Base-by-base conservation (phyloP, 2,888 invertebrate species). In the Arrhopalites spinosus region DNA sequence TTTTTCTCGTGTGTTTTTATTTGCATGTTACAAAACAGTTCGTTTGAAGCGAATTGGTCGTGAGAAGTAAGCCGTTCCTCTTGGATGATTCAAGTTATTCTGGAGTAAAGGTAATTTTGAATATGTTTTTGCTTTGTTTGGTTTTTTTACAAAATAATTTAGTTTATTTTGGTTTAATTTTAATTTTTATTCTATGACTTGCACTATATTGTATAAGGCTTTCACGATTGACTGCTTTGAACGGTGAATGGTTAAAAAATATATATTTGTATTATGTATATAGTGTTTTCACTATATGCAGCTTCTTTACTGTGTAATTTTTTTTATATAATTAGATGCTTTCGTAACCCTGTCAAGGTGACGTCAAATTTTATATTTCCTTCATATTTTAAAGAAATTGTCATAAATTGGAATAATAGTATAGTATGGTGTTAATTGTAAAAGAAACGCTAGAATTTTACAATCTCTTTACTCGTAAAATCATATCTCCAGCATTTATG, bases 1-100 rank as follows among this genome's bases (percentile, higher is more conserved):
- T 50, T 68, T 68, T 23, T 23, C 47, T 73, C 50, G 68, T 72
- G 75, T 78, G 77, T 73, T 69, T 73, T 76, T 76, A 68, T 78
- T 77, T 80, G 71, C 69, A 53, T 53, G 64, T 74, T 75, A 72
- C 75, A 80, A 29, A 63, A 25, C 75, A 83, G 82, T 80, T 76
- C 82, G 82, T 67, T 78, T 81, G 80, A 83, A 80, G 78, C 71
- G 82, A 79, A 81, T 83, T 72, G 81, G 82, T 70, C 79, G 78
- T 70, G 81, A 80, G 59, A 79, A 75, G 53, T 75, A 53, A 70
- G 64, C 43, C 20, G 11, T 36, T 25, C 61, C 13, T 30, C 53
- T 29, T 27, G 69, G 29, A 53, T 15, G 47, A 20, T 53, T 45
- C 43, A 15, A 25, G 20, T 61, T 36, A n/a, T 47, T 45, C 53